Evolutionary conservation across 1,140 invertebrate species (phyloP).

Genomic region (Atta texana): DNA sequence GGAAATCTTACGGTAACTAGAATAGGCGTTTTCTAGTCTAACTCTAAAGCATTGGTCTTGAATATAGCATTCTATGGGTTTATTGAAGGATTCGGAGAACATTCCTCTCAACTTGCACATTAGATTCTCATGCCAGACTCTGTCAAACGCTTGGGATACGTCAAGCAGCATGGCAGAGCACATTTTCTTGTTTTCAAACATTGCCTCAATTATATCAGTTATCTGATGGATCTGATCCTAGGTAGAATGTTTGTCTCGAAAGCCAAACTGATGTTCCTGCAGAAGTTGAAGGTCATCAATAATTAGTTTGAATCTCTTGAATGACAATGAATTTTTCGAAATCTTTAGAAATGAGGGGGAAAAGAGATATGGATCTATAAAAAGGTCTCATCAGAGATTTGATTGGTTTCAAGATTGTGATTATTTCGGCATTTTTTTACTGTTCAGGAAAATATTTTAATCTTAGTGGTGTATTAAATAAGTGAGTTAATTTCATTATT

Average conservation of each 20-base stretch:
- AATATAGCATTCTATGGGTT: neutral
- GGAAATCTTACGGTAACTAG: neutral
- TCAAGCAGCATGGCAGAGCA: slow-evolving; percentile 62
- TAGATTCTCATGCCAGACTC: slow-evolving; percentile 78
- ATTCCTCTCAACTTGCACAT: slow-evolving; percentile 60
- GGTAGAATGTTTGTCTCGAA: slow-evolving; percentile 77
- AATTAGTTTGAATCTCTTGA: slow-evolving; percentile 25
- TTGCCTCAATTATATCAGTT: slow-evolving; percentile 58
- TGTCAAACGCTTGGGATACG: slow-evolving; percentile 75
- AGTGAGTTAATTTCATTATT: slow-evolving; percentile 70
- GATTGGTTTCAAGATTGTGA: slow-evolving; percentile 63
- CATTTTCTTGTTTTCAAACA: slow-evolving; percentile 56
- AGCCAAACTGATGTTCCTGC: slow-evolving; percentile 80
- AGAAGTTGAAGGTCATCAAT: slow-evolving; percentile 33
- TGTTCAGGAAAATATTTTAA: slow-evolving; percentile 69
- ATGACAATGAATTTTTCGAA: slow-evolving; percentile 46
- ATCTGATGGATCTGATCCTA: slow-evolving; percentile 70
- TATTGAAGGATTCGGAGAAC: neutral
- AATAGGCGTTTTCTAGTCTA: neutral
- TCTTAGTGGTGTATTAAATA: slow-evolving; percentile 74
- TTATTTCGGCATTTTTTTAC: slow-evolving; percentile 74
- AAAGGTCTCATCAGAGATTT: slow-evolving; percentile 23
- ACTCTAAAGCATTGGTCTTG: neutral
- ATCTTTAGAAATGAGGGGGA: slow-evolving; percentile 40
- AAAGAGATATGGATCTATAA: slow-evolving; percentile 64